Evolutionary conservation across 2,888 invertebrate species (phyloP).

Genomic region (Aphodius sticticus): DNA sequence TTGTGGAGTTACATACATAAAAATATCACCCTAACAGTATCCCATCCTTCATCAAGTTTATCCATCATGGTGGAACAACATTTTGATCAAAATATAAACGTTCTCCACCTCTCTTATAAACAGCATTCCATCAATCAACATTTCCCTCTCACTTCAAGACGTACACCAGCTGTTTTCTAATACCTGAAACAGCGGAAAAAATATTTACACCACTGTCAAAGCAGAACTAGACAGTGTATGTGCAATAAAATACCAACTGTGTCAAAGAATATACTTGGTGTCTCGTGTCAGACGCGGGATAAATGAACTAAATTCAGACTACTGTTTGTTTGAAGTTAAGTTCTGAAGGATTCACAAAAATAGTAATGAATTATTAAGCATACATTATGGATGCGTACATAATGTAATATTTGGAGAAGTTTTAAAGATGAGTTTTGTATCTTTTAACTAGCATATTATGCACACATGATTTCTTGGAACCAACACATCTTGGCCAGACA

Average conservation of each 20-base stretch:
- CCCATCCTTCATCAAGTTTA: too few relatives aligned
- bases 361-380: too few relatives aligned
- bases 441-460: not conserved
- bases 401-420: too few relatives aligned
- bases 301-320: too few relatives aligned
- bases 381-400: too few relatives aligned
- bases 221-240: not conserved
- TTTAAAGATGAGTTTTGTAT: not conserved
- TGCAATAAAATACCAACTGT: not conserved
- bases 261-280: not conserved
- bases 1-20: too few relatives aligned
- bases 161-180: not conserved
- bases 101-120: not conserved
- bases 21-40: too few relatives aligned
- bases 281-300: too few relatives aligned
- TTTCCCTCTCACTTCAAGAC: not conserved
- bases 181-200: not conserved
- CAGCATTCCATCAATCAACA: not conserved
- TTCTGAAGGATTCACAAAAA: too few relatives aligned
- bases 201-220: not conserved
- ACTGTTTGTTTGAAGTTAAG: too few relatives aligned
- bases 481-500: not conserved
- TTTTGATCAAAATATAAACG: not conserved
- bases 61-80: not conserved
- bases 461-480: not conserved